Base-by-base conservation (phyloP, 2,797 vertebrate species). In the Acropternis orthonyx region DNA sequence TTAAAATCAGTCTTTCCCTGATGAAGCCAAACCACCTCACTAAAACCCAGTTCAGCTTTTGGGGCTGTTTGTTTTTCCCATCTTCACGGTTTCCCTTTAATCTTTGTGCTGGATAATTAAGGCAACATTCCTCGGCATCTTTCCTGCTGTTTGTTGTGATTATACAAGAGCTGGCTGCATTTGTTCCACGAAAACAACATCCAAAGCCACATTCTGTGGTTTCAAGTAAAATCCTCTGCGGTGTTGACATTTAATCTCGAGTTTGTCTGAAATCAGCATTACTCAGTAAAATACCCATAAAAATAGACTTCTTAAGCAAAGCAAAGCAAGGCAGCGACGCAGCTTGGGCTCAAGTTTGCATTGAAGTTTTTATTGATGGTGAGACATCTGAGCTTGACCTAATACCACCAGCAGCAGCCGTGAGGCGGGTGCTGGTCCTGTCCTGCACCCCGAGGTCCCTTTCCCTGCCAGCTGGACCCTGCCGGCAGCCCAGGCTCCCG, bases 81-180 rank as follows among this genome's bases (percentile, higher is more conserved):
- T 61, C 62, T 81, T 78, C 1, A 0, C 37, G 22, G 58, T 93
- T 88, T 66, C 69, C 58, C 63, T 94, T 93, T 95, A 92, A 94
- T 96, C 80, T 88, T 89, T 34, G n/a, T 37, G 43, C 80, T 44
- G 76, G 58, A 56, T 94, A 92, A 94, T 92, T 92, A 92, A 65
- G 55, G 56, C 89, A 93, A 49, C 91, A 81, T 94, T 95, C 88
- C 91, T 84, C 82, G 79, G 73, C 95, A 93, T 94, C 89, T 72
- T 78, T 69, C 88, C 87, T 90, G 91, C 91, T 94, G 79, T 62
- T 92, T 94, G 93, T 52, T 76, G 74, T 67, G 88, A 43, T 94
- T 86, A 91, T 73, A 88, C 37, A 78, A 91, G 83, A 90, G 36
- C 55, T 3, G 0, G 74, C 85, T 76, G 82, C 30, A 12, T 88